Evolutionary conservation across 2,888 invertebrate genomes (phyloP), one percentile per base, ranked within the genome.

Genomic region (Notocelia uddmanniana): DNA sequence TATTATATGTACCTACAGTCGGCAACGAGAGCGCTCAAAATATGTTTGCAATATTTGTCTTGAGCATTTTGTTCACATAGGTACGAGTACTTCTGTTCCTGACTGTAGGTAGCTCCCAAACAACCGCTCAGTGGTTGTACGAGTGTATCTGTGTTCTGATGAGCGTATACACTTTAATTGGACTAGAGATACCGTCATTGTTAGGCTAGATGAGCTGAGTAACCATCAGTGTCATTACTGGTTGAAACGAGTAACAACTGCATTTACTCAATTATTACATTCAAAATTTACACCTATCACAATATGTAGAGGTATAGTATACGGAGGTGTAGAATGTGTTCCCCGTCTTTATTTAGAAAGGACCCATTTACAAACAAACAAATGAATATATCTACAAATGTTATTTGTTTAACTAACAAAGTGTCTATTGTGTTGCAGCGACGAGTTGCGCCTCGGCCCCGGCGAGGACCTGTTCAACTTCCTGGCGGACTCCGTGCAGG

Each of bases 401-500:
- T n/a, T n/a, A n/a, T n/a, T n/a, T n/a, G n/a, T n/a, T n/a, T n/a
- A 13, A 2, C 1, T 37, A 37, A 37, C 37, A 18, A 48, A 8
- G 8, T n/a, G 6, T 18, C 0, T 18, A 9, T 23, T 63, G 26
- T 48, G 3, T 84, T 86, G 0, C 82, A 94, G 95, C 68, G 95
- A 96, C 69, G 93, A 94, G 57, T 83, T 96, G 41, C 92, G 96
- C 18, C 77, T 95, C 18, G 96, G 96, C 0, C 92, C 95, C 1
- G 96, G 96, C 6, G 92, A 91, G 67, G 93, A 94, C 59, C 90
- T 97, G 48, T 97, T 97, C 87, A 96, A 97, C 83, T 96, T 96
- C 88, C 92, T 97, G 71, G 97, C 97, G 0, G 94, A 95, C 76
- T 96, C 97, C 86, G 95, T 97, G 75, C 94, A 94, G 74, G 95